Evolutionary conservation across 2,797 vertebrate genomes (phyloP).

Genomic region (Apodemus agrarius): DNA sequence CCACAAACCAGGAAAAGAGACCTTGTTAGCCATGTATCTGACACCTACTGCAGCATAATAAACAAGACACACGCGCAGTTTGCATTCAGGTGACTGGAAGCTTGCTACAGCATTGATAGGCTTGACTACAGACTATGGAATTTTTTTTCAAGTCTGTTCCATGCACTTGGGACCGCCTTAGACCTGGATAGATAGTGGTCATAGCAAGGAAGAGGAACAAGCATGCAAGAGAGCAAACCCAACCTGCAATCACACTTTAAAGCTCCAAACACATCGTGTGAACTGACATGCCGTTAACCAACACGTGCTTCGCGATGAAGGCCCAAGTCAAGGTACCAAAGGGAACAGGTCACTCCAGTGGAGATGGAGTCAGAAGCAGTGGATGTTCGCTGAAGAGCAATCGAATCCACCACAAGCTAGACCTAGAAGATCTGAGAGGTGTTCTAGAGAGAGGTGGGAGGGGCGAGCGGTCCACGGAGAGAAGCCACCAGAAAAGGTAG

Average conservation of each 20-base stretch:
- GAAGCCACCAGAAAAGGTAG: background rate
- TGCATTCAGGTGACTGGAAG: background rate
- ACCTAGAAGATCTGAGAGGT: background rate
- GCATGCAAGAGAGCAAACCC: background rate
- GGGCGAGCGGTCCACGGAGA: background rate
- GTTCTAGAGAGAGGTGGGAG: background rate
- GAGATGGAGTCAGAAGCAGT: background rate
- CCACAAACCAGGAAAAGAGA: background rate
- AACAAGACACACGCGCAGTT: background rate
- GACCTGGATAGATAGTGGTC: background rate
- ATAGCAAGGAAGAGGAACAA: background rate
- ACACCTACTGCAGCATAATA: constrained; percentile 28
- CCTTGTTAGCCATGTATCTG: background rate
- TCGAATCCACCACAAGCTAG: background rate
- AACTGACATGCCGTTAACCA: background rate
- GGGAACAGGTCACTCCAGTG: background rate
- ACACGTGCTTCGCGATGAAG: background rate
- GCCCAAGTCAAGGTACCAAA: background rate
- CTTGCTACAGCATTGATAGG: background rate
- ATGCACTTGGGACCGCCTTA: background rate
- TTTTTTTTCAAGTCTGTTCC: background rate
- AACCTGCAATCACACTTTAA: constrained; percentile 21
- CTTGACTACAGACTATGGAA: background rate
- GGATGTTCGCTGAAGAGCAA: background rate
- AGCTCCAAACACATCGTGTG: background rate